A percentile compares a stretch with the other conserved stretches of the same genome.
Conservation (phyloP, 2,113 vertebrate species). For the Cacatua alba region DNA sequence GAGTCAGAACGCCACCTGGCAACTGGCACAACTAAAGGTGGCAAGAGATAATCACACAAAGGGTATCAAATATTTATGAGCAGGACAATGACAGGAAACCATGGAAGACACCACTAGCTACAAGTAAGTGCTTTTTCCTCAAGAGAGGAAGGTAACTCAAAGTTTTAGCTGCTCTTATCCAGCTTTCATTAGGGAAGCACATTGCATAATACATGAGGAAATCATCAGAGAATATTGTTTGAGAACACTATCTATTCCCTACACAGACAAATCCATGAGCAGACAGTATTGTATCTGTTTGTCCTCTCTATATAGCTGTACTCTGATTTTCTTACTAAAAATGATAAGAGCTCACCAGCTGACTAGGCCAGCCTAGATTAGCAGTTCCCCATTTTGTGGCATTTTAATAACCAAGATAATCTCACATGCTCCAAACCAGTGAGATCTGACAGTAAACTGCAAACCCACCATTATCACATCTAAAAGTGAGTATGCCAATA, state of each 20-base stretch:
- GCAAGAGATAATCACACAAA: background rate
- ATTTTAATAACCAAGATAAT: background rate
- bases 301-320: background rate
- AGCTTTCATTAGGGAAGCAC: conserved; percentile 8
- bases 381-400: background rate
- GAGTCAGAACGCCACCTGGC: background rate
- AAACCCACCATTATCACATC: background rate
- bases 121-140: conserved; percentile 26
- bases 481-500: background rate
- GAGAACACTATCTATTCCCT: conserved; percentile 19
- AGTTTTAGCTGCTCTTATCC: conserved; percentile 3
- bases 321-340: background rate
- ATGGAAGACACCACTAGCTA: background rate
- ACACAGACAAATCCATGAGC: background rate
- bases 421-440: background rate
- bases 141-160: conserved; percentile 30
- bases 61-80: conserved; percentile 13
- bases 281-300: background rate
- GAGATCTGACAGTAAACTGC: background rate
- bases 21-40: background rate
- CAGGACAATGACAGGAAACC: conserved; percentile 33
- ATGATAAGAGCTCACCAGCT: background rate
- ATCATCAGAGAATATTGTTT: background rate
- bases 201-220: conserved; percentile 65
- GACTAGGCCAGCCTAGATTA: background rate